These are phyloP conservation scores for Psammodynastes pulverulentus DNA, from an alignment of 2,113 vertebrate species.

Conservation along the genomic window DNA sequence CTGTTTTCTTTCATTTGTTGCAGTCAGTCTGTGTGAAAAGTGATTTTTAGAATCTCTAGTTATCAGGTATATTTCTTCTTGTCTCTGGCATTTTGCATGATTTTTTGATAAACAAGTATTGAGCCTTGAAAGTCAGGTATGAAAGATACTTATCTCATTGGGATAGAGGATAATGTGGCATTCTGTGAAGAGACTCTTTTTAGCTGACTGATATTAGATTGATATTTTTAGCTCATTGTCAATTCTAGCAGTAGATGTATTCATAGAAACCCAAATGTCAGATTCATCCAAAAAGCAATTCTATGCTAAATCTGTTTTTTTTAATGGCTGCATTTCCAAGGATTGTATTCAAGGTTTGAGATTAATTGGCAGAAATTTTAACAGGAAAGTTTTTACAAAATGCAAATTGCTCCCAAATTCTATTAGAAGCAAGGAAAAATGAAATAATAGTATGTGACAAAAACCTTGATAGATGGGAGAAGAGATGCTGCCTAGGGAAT, in stretches of 20 bases:
- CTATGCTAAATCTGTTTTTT: slow-evolving; percentile 2
- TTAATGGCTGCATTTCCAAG: neutral
- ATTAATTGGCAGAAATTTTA: neutral
- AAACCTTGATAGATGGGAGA: neutral
- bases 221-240: slow-evolving; percentile 25
- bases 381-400: neutral
- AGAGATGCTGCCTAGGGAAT: neutral
- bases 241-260: neutral
- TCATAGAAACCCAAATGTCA: slow-evolving; percentile 14
- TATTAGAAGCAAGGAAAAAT: neutral
- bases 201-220: neutral
- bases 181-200: neutral
- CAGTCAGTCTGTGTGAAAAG: slow-evolving; percentile 2
- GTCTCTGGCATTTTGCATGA: neutral
- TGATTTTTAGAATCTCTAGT: slow-evolving; percentile 12
- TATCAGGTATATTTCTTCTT: slow-evolving; percentile 23
- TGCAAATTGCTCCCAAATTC: neutral
- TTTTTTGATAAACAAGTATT: slow-evolving; percentile 27
- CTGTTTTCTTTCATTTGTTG: slow-evolving; percentile 2
- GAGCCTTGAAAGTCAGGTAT: neutral
- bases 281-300: neutral
- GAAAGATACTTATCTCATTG: slow-evolving; percentile 5
- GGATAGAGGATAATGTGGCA: neutral
- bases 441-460: neutral
- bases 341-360: neutral